phyloP scores from a whole-genome alignment of 2,888 invertebrate genomes.

The Leptinotarsa peninsularis region DNA sequence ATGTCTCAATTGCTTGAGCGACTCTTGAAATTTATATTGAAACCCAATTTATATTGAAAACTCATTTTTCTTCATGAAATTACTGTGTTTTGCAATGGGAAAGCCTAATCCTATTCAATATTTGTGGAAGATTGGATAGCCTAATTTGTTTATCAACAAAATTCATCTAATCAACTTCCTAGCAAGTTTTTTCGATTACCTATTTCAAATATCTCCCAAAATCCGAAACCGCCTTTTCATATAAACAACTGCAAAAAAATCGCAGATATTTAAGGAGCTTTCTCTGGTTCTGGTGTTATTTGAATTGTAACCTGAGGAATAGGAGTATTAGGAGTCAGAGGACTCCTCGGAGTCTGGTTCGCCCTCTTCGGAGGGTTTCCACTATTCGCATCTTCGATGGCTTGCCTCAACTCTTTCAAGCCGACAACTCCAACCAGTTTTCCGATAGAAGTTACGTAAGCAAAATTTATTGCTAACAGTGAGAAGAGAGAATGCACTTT shows the following conservation, averaged over 20 bases:
- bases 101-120: no score
- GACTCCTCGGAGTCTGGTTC: conserved; percentile 24
- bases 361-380: conserved; percentile 70
- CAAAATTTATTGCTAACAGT: conserved; percentile 93
- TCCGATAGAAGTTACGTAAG: conserved; percentile 96
- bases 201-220: no score
- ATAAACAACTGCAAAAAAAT: not conserved
- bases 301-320: not conserved
- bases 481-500: conserved; percentile 87
- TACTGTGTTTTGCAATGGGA: no score
- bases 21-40: no score
- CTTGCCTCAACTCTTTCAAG: conserved; percentile 89
- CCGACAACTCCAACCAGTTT: conserved; percentile 95
- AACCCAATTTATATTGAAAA: no score
- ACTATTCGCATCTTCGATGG: conserved; percentile 90
- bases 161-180: no score
- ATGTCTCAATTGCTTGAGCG: no score
- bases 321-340: conserved; percentile 21
- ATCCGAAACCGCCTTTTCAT: no score
- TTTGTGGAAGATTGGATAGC: no score
- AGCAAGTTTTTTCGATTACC: no score
- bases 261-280: not conserved
- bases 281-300: not conserved
- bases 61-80: no score
- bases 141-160: no score